Evolutionary conservation across 2,888 invertebrate genomes (phyloP).

Genomic region (Maniola hyperantus): DNA sequence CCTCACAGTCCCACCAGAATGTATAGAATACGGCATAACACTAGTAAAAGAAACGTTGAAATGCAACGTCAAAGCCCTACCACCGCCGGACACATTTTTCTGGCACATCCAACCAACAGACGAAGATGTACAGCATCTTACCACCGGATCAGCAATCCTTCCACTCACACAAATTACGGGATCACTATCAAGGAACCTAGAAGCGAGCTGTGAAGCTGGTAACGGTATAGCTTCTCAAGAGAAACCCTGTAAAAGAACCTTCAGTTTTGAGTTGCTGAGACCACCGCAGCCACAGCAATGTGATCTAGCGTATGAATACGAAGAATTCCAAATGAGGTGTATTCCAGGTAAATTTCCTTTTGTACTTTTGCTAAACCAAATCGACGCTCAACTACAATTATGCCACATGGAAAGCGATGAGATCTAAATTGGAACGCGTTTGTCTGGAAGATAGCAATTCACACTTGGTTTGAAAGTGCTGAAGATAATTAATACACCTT

Average conservation of each 20-base stretch:
- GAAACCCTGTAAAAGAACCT: slow-evolving; percentile 59
- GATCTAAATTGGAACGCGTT: too few relatives aligned
- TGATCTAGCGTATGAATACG: slow-evolving; percentile 69
- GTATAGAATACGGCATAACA: slow-evolving; percentile 62
- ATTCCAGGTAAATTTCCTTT: slow-evolving; percentile 60
- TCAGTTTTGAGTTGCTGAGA: slow-evolving; percentile 67
- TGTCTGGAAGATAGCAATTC: too few relatives aligned
- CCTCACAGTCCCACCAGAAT: slow-evolving; percentile 69
- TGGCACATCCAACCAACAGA: slow-evolving; percentile 70
- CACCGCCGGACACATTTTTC: slow-evolving; percentile 68
- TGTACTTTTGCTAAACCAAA: background rate
- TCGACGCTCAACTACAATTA: background rate
- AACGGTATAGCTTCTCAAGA: slow-evolving; percentile 72
- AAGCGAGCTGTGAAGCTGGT: slow-evolving; percentile 68
- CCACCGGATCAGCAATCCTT: slow-evolving; percentile 66
- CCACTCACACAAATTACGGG: slow-evolving; percentile 70
- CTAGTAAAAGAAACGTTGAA: slow-evolving; percentile 65
- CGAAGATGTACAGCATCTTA: slow-evolving; percentile 66
- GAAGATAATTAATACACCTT: too few relatives aligned
- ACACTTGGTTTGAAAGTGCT: too few relatives aligned
- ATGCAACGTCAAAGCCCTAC: slow-evolving; percentile 66
- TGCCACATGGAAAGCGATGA: too few relatives aligned
- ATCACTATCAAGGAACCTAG: slow-evolving; percentile 59
- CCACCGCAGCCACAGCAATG: slow-evolving; percentile 71
- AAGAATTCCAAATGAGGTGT: slow-evolving; percentile 75